Evolutionary conservation across 2,888 invertebrate genomes (phyloP).

Genomic region (Ectemnius cavifrons): DNA sequence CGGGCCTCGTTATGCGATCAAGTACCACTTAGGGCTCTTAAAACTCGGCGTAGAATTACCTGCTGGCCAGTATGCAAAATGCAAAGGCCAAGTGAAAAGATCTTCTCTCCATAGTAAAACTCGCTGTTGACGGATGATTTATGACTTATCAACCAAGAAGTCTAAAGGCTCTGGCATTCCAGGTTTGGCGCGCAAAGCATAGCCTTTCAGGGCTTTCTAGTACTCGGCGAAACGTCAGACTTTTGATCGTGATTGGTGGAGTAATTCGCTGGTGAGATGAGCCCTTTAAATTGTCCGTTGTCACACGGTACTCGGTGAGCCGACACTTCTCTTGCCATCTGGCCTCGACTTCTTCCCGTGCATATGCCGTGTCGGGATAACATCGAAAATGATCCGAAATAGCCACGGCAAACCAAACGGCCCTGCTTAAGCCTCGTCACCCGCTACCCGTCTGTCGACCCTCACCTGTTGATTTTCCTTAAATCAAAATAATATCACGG

Average conservation of each 20-base stretch:
- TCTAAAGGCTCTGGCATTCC: too few relatives aligned
- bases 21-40: too few relatives aligned
- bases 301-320: constrained; percentile 43
- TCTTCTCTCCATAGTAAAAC: too few relatives aligned
- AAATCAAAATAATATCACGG: constrained; percentile 71
- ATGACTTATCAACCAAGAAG: too few relatives aligned
- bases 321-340: constrained; percentile 68
- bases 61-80: too few relatives aligned
- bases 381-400: constrained; percentile 65
- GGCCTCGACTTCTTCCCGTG: constrained; percentile 60
- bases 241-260: constrained; percentile 23
- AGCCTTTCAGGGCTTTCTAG: too few relatives aligned
- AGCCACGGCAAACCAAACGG: constrained; percentile 44
- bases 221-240: too few relatives aligned
- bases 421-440: constrained; percentile 50
- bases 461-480: constrained; percentile 71
- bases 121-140: too few relatives aligned
- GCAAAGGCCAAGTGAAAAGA: neutral
- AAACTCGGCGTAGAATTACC: too few relatives aligned
- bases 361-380: constrained; percentile 68
- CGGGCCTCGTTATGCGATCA: too few relatives aligned
- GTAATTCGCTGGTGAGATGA: constrained; percentile 2
- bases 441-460: constrained; percentile 73
- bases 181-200: too few relatives aligned
- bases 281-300: constrained; percentile 54